These are phyloP conservation scores for Podabrus alpinus DNA, from an alignment of 2,888 invertebrate genomes.

Conservation along the genomic window DNA sequence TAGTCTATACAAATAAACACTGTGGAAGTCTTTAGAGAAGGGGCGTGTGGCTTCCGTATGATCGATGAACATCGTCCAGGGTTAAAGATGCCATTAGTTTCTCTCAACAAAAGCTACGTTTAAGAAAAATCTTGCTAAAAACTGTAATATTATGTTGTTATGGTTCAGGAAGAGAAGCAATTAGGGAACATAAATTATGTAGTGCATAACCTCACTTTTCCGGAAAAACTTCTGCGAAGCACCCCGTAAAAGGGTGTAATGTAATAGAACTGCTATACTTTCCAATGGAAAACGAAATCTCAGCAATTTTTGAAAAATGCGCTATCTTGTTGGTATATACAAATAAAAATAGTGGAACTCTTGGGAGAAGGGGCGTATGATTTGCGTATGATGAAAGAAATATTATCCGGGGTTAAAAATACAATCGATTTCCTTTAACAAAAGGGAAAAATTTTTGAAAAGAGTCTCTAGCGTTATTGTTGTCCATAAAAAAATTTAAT, in stretches of 20 bases:
- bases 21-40: neutral
- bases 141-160: too few relatives aligned
- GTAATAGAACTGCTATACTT: neutral
- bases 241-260: neutral
- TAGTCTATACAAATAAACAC: neutral
- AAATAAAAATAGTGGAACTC: neutral
- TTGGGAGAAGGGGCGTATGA: neutral
- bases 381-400: neutral
- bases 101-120: neutral
- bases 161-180: neutral
- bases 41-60: neutral
- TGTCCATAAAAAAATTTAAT: neutral
- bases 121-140: neutral
- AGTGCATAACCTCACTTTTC: too few relatives aligned
- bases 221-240: neutral
- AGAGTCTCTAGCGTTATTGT: neutral
- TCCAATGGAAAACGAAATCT: neutral
- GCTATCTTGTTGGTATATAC: neutral
- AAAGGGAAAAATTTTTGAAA: neutral
- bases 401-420: neutral
- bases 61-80: neutral
- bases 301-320: neutral
- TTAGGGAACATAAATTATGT: neutral
- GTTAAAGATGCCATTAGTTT: neutral
- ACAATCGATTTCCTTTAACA: neutral